Conservation (phyloP, 1,140 invertebrate genomes). For the Myzus persicae region DNA sequence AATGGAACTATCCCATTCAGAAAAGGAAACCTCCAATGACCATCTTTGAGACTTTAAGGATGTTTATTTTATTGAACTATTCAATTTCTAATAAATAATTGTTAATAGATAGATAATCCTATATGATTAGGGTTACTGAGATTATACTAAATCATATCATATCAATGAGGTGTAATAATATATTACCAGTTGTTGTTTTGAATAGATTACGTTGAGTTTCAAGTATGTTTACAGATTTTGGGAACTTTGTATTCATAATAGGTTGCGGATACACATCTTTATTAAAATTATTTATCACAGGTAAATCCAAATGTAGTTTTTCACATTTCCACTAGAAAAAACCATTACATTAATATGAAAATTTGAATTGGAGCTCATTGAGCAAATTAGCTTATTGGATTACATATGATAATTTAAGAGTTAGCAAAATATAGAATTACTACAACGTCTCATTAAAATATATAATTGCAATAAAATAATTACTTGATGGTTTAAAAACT, state of each 20-base stretch:
- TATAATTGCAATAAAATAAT: background rate
- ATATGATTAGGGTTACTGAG: too few species aligned
- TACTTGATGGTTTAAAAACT: constrained; percentile 61
- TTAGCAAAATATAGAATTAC: background rate
- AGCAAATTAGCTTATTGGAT: background rate
- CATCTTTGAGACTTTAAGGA: background rate
- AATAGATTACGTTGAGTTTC: background rate
- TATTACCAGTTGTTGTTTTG: constrained; percentile 28
- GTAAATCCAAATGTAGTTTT: constrained; percentile 34
- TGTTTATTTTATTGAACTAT: background rate
- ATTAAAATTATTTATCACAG: constrained; percentile 24
- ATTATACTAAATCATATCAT: background rate
- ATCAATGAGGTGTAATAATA: background rate
- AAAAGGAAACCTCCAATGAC: background rate
- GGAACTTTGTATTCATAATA: background rate
- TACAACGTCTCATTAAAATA: background rate
- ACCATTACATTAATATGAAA: background rate
- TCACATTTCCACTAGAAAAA: constrained; percentile 40
- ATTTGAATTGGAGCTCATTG: background rate
- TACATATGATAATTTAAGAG: background rate
- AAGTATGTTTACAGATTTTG: background rate
- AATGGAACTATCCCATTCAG: background rate
- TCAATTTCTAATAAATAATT: background rate
- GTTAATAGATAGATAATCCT: background rate
- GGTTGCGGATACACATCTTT: background rate